Evolutionary conservation across 2,888 invertebrate species (phyloP).

Genomic region (Mesorhabditis sp.): DNA sequence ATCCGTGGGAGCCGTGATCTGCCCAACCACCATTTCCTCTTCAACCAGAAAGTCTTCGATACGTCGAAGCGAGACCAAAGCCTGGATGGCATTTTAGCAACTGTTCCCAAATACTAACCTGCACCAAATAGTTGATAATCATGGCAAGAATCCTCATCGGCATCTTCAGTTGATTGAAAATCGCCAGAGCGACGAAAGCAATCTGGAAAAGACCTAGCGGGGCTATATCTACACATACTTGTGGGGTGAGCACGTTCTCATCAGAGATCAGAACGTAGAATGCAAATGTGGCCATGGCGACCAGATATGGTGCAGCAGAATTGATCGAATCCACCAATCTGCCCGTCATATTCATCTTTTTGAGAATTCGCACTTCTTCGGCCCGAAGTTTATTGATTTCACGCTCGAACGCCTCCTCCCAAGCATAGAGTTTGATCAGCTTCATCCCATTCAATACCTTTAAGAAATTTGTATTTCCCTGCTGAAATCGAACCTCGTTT

Average conservation of each 20-base stretch:
- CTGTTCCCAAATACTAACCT: slow-evolving; percentile 17
- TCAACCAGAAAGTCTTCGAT: slow-evolving; percentile 5
- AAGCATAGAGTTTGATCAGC: slow-evolving; percentile 34
- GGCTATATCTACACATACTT: neutral
- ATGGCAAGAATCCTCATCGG: slow-evolving; percentile 51
- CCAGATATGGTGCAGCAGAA: slow-evolving; percentile 23
- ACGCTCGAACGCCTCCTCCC: slow-evolving; percentile 35
- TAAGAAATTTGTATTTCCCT: slow-evolving; percentile 7
- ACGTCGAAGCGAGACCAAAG: slow-evolving; percentile 88
- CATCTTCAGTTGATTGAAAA: slow-evolving; percentile 42
- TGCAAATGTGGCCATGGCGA: neutral
- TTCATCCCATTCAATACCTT: slow-evolving; percentile 35
- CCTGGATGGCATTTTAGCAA: slow-evolving; percentile 61
- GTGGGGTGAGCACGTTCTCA: neutral
- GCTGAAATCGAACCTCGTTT: slow-evolving; percentile 19
- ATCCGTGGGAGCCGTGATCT: neutral
- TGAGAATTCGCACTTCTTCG: slow-evolving; percentile 1
- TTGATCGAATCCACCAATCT: slow-evolving; percentile 29
- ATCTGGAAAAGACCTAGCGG: neutral
- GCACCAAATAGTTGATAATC: slow-evolving; percentile 46
- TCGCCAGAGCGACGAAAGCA: slow-evolving; percentile 41
- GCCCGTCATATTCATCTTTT: slow-evolving; percentile 1
- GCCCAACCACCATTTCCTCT: neutral
- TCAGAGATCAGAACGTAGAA: neutral
- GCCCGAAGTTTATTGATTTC: slow-evolving; percentile 20